A percentile compares a stretch with the other conserved stretches of the same genome.
Conservation (phyloP, 2,888 invertebrate species). For the Eurytoma californica region DNA sequence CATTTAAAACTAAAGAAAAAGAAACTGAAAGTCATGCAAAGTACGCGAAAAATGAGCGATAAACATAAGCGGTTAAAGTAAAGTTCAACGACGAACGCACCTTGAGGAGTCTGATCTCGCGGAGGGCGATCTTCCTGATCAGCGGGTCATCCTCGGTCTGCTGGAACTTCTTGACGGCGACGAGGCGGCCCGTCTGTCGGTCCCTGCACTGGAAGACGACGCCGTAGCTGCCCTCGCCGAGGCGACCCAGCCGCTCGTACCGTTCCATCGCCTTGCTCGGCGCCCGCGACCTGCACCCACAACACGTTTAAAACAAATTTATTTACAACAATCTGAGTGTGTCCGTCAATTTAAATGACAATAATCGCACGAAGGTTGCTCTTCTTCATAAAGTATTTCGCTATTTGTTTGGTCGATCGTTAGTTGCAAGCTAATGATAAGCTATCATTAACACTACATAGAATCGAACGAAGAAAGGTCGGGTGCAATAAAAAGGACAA, state of each 20-base stretch:
- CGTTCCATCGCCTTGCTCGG: constrained; percentile 93
- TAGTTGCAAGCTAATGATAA: too few species aligned
- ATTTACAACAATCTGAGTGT: constrained; percentile 12
- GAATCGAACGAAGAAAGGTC: too few species aligned
- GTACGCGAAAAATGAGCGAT: not conserved
- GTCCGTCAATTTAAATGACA: too few species aligned
- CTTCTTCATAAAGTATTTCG: too few species aligned
- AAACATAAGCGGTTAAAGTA: not conserved
- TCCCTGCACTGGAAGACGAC: constrained; percentile 97
- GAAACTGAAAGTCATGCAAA: too few species aligned
- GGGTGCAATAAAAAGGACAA: too few species aligned
- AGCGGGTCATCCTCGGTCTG: constrained; percentile 98
- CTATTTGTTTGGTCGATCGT: too few species aligned
- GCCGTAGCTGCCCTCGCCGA: constrained; percentile 97
- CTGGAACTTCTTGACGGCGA: constrained; percentile 97
- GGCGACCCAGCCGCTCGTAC: constrained; percentile 94
- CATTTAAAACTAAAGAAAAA: not conserved
- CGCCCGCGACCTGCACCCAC: constrained; percentile 83
- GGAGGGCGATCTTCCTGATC: constrained; percentile 94
- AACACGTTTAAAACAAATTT: constrained; percentile 34
- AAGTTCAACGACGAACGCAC: constrained; percentile 75
- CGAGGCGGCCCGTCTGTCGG: constrained; percentile 94
- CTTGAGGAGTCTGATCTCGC: constrained; percentile 96
- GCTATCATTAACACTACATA: too few species aligned
- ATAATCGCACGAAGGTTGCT: too few species aligned